A percentile compares a stretch with the other conserved stretches of the same genome.
Conservation (phyloP, 2,888 invertebrate genomes). For the Aphodius granarius region DNA sequence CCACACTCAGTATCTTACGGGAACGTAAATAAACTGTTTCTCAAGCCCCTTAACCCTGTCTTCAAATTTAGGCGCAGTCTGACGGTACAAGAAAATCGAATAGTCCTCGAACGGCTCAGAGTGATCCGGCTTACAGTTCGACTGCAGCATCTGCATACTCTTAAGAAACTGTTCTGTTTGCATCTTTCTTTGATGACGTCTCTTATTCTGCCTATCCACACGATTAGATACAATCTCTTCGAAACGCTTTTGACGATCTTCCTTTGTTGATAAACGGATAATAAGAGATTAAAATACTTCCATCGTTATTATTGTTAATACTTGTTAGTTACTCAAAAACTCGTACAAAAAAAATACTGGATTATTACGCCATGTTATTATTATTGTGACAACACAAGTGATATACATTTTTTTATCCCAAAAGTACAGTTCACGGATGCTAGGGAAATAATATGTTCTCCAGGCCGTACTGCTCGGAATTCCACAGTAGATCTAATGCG, state of each 20-base stretch:
- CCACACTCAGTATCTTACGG: slow-evolving; percentile 60
- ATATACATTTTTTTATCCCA: background rate
- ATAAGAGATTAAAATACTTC: slow-evolving; percentile 22
- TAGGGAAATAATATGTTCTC: slow-evolving; percentile 16
- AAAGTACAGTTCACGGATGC: background rate
- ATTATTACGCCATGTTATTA: background rate
- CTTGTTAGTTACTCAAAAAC: background rate
- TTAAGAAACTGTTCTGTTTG: slow-evolving; percentile 82
- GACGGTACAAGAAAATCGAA: slow-evolving; percentile 82
- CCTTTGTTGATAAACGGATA: slow-evolving; percentile 52
- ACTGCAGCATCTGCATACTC: slow-evolving; percentile 82
- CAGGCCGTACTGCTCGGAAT: slow-evolving; percentile 50
- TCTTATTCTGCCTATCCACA: slow-evolving; percentile 62
- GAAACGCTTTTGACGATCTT: slow-evolving; percentile 74
- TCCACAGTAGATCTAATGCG: slow-evolving; percentile 48
- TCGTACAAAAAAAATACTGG: background rate
- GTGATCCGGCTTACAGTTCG: slow-evolving; percentile 69
- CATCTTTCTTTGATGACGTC: slow-evolving; percentile 70
- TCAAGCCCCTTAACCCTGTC: slow-evolving; percentile 83
- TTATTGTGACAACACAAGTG: background rate
- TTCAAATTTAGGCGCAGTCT: slow-evolving; percentile 81
- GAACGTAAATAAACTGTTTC: slow-evolving; percentile 68
- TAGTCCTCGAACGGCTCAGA: slow-evolving; percentile 76
- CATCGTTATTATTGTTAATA: background rate
- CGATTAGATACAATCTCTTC: slow-evolving; percentile 74